Percentiles rank a stretch among this genome's conserved stretches.
phyloP scores from a whole-genome alignment of 92 coral and sea anemone species.

The Muricea muricata region DNA sequence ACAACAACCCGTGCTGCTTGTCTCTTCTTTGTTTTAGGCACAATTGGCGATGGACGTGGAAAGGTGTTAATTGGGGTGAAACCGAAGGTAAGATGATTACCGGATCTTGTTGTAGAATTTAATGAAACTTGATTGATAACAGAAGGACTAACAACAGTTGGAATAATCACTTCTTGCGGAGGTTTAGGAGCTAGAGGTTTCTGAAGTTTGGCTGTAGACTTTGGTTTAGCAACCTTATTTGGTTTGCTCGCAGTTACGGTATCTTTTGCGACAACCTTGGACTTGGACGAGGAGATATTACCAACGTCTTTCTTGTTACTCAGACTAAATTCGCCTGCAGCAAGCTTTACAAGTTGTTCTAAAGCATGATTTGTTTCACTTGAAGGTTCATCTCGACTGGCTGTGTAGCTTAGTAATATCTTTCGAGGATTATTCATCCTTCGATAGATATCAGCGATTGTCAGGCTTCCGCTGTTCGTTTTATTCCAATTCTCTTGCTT shows the following conservation, averaged over 20 bases:
- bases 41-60: constrained; percentile 19
- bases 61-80: constrained; percentile 36
- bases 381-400: constrained; percentile 58
- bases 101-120: constrained; percentile 14
- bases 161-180: constrained; percentile 29
- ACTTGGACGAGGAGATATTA: constrained; percentile 28
- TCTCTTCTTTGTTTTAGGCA: constrained; percentile 59
- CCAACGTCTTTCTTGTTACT: constrained; percentile 32
- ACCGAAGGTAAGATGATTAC: constrained; percentile 49
- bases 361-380: constrained; percentile 69
- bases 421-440: constrained; percentile 84
- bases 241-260: constrained; percentile 18
- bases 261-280: constrained; percentile 26
- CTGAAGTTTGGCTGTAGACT: constrained; percentile 37
- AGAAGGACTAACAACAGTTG: constrained; percentile 42
- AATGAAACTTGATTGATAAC: constrained; percentile 33
- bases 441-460: constrained; percentile 87
- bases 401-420: constrained; percentile 77
- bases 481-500: constrained; percentile 71
- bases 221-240: constrained; percentile 51
- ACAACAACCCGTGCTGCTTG: constrained; percentile 65
- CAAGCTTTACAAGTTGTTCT: constrained; percentile 79
- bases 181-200: constrained; percentile 74
- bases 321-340: constrained; percentile 69
- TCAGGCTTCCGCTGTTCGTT: constrained; percentile 74